Base-by-base conservation (phyloP, 2,113 vertebrate species). In the Peromyscus polionotus region DNA sequence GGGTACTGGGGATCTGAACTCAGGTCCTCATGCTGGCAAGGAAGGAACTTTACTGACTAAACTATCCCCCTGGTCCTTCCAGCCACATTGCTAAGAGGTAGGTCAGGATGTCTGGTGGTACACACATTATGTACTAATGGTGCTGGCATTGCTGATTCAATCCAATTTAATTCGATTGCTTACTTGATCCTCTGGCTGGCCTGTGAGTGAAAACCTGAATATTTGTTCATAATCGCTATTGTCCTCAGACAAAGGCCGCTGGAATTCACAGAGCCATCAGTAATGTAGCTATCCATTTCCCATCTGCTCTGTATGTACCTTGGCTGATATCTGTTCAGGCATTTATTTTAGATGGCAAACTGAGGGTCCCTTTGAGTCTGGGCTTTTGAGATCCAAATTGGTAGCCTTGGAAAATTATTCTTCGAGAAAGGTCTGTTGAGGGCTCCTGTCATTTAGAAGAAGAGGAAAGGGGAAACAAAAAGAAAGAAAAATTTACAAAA, bases 381-480 rank as follows among this genome's bases (percentile, higher is more conserved):
- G 45, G 95, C 94, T 97, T 97, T 97, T 98, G 95, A 97, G 96
- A 98, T 88, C 94, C 96, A 97, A 96, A 98, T 98, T 96, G 96
- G 94, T 93, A 95, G 91, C 89, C 79, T 96, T 94, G 96, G 89
- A 98, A 98, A 97, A 96, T 89, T 90, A 95, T 96, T 97, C 81
- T 95, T 93, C 0, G 3, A 97, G 91, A 97, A 95, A 98, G 91
- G 95, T 95, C 95, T 95, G 61, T 86, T 6, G 94, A 97, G 94
- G 90, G 48, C 93, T 97, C 95, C 79, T 97, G 97, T 97, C 96
- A 93, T 97, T 88, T 93, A 28, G 91, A 94, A 97, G 89, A 97
- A 92, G 94, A 91, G 73, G 92, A 28, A 61, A 33, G 73, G 42
- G 13, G 16, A 84, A 70, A 86, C 97, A 73, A 77, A 96, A 42